A percentile compares a stretch with the other conserved stretches of the same genome.
These are phyloP conservation scores for Siniperca obscura DNA, from an alignment of 2,797 vertebrate genomes.

Conservation along the genomic window DNA sequence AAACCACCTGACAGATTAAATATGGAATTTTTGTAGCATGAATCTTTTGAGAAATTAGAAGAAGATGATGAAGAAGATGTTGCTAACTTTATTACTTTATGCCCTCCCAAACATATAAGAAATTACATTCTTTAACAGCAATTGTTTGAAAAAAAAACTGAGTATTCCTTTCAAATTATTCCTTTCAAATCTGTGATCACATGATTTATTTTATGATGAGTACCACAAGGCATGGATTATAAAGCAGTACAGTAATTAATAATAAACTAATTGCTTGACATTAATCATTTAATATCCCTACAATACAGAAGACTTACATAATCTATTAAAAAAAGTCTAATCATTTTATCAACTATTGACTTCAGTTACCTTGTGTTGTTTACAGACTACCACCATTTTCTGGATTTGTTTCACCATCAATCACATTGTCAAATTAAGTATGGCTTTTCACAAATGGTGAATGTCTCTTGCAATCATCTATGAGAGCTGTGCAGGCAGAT, in stretches of 20 bases:
- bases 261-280: not conserved
- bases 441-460: not conserved
- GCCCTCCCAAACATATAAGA: not conserved
- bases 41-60: not conserved
- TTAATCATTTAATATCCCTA: not conserved
- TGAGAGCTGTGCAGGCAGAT: not conserved
- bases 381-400: slow-evolving; percentile 11
- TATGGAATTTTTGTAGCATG: not conserved
- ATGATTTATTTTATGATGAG: not conserved
- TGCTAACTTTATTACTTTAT: not conserved
- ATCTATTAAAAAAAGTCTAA: not conserved
- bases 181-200: not conserved
- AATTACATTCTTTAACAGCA: not conserved
- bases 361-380: slow-evolving; percentile 13
- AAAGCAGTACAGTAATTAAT: not conserved
- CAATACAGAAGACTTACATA: not conserved
- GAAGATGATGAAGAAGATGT: not conserved
- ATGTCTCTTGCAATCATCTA: not conserved
- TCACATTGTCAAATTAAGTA: slow-evolving; percentile 14
- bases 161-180: not conserved
- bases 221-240: not conserved
- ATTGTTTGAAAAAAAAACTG: not conserved
- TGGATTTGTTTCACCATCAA: slow-evolving; percentile 17
- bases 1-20: not conserved
- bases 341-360: not conserved